Conservation (phyloP, 1,140 invertebrate genomes). For the Rhynchophorus ferrugineus region DNA sequence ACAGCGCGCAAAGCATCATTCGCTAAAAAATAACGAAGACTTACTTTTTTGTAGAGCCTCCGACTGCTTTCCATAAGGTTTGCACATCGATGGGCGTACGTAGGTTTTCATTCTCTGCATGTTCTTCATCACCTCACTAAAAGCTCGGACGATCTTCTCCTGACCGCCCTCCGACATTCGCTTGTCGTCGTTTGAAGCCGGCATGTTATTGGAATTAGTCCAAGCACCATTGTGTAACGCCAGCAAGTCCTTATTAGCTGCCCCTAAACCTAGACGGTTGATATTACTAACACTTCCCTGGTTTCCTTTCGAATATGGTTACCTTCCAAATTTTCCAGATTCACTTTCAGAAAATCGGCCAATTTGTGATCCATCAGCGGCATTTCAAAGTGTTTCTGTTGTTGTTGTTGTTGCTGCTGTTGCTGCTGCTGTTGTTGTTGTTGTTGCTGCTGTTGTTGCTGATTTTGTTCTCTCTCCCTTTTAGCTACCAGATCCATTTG, state of each 20-base stretch:
- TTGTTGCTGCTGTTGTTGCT: conserved; percentile 7
- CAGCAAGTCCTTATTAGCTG: conserved; percentile 59
- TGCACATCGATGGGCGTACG: conserved; percentile 77
- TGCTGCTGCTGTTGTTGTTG: conserved; percentile 32
- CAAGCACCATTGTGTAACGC: conserved; percentile 62
- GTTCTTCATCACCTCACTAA: conserved; percentile 76
- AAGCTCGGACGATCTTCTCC: conserved; percentile 73
- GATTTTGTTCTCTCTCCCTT: conserved; percentile 23
- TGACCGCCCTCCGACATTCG: conserved; percentile 50
- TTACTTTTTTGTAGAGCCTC: conserved; percentile 80
- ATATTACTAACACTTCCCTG: no score
- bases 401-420: conserved; percentile 33
- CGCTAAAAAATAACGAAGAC: conserved; percentile 25
- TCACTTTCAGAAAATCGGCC: conserved; percentile 54
- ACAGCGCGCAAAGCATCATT: no score
- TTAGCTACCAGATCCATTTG: conserved; percentile 32
- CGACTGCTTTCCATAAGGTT: conserved; percentile 80
- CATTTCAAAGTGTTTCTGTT: conserved; percentile 39
- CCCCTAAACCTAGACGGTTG: conserved; percentile 35
- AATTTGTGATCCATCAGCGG: conserved; percentile 50
- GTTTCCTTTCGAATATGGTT: no score
- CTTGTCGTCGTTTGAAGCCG: conserved; percentile 33
- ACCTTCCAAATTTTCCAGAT: conserved; percentile 62
- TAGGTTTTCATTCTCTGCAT: conserved; percentile 78
- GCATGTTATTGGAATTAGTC: conserved; percentile 34